Conservation (phyloP, 2,113 vertebrate genomes). For the Cromileptes altivelis region DNA sequence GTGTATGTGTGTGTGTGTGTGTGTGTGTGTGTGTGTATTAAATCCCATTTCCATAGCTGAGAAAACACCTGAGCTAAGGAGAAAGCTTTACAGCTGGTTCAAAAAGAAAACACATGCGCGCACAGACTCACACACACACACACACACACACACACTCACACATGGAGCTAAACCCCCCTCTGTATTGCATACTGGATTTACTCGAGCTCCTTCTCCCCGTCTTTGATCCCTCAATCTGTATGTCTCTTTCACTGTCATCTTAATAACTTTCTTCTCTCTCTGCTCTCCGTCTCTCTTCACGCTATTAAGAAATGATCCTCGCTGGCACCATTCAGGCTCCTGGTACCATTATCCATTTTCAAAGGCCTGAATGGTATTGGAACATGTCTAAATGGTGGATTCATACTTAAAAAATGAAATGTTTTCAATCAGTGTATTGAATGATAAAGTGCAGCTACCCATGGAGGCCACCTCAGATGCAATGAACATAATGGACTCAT, state of each 20-base stretch:
- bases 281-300: conserved; percentile 16
- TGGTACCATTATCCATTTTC: conserved; percentile 30
- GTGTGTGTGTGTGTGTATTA: conserved; percentile 1
- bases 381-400: conserved; percentile 16
- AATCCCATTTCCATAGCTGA: conserved; percentile 40
- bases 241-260: conserved; percentile 53
- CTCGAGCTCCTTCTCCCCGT: conserved; percentile 43
- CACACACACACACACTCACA: neutral
- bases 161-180: conserved; percentile 18
- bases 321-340: conserved; percentile 12
- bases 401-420: conserved; percentile 16
- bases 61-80: conserved; percentile 56
- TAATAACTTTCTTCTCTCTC: conserved; percentile 48
- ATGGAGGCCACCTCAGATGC: neutral
- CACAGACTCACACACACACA: neutral
- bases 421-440: conserved; percentile 21
- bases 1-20: neutral
- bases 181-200: conserved; percentile 56
- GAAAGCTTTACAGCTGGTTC: conserved; percentile 16
- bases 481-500: neutral
- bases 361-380: conserved; percentile 22
- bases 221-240: conserved; percentile 62
- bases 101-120: conserved; percentile 1
- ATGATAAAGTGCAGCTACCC: neutral
- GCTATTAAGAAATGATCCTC: conserved; percentile 34